Conservation (phyloP, 2,113 vertebrate genomes). For the Ramphastos sulfuratus region DNA sequence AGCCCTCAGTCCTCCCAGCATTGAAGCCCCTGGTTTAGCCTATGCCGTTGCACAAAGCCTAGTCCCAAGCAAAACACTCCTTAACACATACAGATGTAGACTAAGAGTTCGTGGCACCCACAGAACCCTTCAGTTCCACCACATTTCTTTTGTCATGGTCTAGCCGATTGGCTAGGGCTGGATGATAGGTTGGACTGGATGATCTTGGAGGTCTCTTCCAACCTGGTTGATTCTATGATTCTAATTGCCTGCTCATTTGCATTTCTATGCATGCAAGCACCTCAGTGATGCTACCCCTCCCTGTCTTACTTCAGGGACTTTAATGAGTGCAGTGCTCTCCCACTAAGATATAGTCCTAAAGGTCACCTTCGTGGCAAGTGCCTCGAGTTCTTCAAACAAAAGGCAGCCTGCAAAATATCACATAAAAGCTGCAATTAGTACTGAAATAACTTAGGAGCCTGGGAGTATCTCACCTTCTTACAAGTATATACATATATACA, state of each 20-base stretch:
- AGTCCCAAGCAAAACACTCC: neutral
- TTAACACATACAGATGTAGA: fast-evolving
- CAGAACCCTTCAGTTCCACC: neutral
- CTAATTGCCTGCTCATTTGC: neutral
- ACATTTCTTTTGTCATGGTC: fast-evolving
- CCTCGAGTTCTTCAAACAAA: neutral
- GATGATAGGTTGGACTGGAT: no score
- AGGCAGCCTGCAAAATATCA: neutral
- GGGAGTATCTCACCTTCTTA: neutral
- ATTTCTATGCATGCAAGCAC: neutral
- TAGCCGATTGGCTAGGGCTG: no score
- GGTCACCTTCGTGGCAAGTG: neutral
- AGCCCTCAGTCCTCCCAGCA: neutral
- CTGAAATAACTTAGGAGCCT: neutral
- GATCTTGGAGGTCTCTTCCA: no score
- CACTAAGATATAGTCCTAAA: neutral
- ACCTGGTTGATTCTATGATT: no score
- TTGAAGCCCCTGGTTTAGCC: neutral
- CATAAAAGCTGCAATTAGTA: neutral
- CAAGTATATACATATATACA: neutral
- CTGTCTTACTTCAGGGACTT: neutral
- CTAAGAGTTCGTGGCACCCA: neutral
- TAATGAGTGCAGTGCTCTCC: neutral
- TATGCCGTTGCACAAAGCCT: fast-evolving
- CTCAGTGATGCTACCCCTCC: neutral